Conservation (phyloP, 1,140 invertebrate species). For the Kradibia gibbosae region DNA sequence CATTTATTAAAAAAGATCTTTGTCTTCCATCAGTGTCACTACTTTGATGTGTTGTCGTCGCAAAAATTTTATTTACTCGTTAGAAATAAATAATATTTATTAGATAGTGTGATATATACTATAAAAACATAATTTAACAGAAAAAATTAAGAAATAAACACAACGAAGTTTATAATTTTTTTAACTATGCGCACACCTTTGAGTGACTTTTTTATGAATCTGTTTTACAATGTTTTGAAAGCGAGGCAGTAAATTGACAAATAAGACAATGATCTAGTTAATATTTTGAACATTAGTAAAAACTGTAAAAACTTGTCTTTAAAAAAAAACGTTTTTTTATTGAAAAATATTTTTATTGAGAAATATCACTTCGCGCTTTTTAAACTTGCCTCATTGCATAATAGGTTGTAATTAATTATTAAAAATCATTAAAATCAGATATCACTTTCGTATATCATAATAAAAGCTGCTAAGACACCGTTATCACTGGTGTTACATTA, state of each 20-base stretch:
- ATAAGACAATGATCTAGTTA: conserved; percentile 38
- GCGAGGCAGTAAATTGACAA: neutral
- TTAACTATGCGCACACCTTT: conserved; percentile 31
- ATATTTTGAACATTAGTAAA: conserved; percentile 24
- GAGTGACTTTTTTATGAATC: conserved; percentile 43
- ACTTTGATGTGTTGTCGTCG: conserved; percentile 30
- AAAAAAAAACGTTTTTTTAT: conserved; percentile 35
- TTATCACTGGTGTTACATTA: conserved; percentile 17
- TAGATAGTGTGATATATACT: conserved; percentile 45
- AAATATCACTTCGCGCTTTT: conserved; percentile 42
- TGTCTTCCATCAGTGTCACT: conserved; percentile 45
- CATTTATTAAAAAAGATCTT: conserved; percentile 37
- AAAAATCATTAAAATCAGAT: conserved; percentile 29
- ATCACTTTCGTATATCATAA: conserved; percentile 32
- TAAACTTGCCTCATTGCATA: conserved; percentile 23
- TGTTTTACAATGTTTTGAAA: conserved; percentile 25
- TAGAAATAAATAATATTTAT: conserved; percentile 39
- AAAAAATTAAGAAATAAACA: conserved; percentile 10
- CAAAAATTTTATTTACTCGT: conserved; percentile 40
- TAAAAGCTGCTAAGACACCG: conserved; percentile 7
- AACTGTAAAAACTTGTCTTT: conserved; percentile 17
- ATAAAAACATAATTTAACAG: conserved; percentile 27
- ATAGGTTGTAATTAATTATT: conserved; percentile 43
- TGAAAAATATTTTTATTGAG: neutral
- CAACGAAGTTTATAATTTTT: conserved; percentile 48